phyloP scores from a whole-genome alignment of 2,113 vertebrate genomes.

The Sceloporus undulatus region DNA sequence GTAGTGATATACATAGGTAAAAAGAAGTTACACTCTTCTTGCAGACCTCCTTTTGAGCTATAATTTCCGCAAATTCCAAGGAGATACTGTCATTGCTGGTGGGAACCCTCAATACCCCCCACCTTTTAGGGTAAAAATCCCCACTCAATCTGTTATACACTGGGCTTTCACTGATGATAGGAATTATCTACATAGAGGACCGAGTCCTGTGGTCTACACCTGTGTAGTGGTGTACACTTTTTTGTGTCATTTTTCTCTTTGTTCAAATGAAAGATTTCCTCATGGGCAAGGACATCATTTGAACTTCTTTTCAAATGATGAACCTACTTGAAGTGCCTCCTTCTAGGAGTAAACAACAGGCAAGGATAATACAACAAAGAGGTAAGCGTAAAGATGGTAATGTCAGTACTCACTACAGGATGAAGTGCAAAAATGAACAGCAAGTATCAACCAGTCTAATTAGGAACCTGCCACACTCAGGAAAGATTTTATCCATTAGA shows the following conservation, averaged over 20 bases:
- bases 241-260: too few relatives aligned
- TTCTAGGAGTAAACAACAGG: neutral
- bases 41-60: too few relatives aligned
- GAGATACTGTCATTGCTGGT: too few relatives aligned
- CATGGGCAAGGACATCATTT: too few relatives aligned
- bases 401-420: neutral
- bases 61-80: too few relatives aligned
- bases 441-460: neutral
- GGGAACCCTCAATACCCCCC: too few relatives aligned
- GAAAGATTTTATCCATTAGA: neutral
- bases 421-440: neutral
- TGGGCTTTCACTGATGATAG: neutral
- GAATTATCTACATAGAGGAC: rapidly evolving
- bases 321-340: too few relatives aligned
- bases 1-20: too few relatives aligned
- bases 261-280: too few relatives aligned
- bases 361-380: neutral
- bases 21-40: too few relatives aligned
- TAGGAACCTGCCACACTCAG: neutral
- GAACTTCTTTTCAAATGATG: too few relatives aligned
- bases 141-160: neutral
- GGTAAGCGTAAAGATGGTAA: neutral
- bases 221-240: neutral
- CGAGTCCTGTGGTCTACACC: neutral
- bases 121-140: too few relatives aligned